Evolutionary conservation across 1,140 invertebrate species (phyloP).

Genomic region (Microplitis mediator): DNA sequence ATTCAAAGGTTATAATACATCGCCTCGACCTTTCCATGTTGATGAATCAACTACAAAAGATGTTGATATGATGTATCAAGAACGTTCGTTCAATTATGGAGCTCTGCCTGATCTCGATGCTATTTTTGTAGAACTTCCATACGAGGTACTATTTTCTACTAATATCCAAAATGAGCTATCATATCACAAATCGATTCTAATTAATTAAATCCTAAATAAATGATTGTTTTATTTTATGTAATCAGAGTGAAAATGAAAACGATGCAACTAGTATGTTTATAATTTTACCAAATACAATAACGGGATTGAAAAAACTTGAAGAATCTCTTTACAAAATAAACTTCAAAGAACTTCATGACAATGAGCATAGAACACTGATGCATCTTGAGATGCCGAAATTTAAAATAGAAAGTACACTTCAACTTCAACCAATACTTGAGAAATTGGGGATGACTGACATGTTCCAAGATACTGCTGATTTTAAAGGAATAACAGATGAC

Average conservation of each 20-base stretch:
- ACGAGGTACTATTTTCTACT: background rate
- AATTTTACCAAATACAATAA: conserved; percentile 61
- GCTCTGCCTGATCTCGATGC: conserved; percentile 49
- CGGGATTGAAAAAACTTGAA: conserved; percentile 57
- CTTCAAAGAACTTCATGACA: conserved; percentile 51
- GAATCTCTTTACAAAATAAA: conserved; percentile 52
- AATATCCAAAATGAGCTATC: background rate
- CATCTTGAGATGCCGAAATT: conserved; percentile 72
- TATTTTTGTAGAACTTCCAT: conserved; percentile 52
- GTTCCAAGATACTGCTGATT: conserved; percentile 62
- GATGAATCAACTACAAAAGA: conserved; percentile 48
- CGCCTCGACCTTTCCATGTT: conserved; percentile 53
- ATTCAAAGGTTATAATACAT: conserved; percentile 53
- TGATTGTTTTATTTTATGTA: background rate
- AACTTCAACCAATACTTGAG: conserved; percentile 64
- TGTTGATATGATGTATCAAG: conserved; percentile 59
- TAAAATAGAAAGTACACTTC: conserved; percentile 69
- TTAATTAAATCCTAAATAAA: no score
- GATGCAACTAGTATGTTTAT: conserved; percentile 66
- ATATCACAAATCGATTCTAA: background rate
- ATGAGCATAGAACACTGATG: conserved; percentile 50
- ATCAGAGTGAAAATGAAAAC: conserved; percentile 50
- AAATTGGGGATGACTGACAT: conserved; percentile 63
- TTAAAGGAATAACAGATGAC: conserved; percentile 61
- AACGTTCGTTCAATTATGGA: conserved; percentile 46